Evolutionary conservation across 2,113 vertebrate species (phyloP).

Genomic region (Circaetus cinerascens): DNA sequence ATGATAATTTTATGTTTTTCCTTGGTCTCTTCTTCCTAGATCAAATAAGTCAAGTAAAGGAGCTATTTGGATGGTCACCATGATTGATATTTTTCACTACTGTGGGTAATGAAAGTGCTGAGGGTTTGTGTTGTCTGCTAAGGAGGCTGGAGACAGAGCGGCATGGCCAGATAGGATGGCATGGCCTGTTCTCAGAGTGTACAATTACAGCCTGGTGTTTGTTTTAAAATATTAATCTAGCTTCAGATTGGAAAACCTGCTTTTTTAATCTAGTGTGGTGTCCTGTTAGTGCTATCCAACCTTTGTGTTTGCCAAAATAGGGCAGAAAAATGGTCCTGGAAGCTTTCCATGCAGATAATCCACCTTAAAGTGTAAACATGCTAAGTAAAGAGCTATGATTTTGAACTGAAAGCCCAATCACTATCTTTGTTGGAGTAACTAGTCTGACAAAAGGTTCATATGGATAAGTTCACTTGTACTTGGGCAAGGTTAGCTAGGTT

Average conservation of each 20-base stretch:
- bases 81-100: neutral
- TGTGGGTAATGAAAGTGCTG: neutral
- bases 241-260: neutral
- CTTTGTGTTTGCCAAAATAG: neutral
- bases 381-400: neutral
- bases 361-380: neutral
- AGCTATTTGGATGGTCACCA: neutral
- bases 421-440: neutral
- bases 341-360: neutral
- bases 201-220: constrained; percentile 16
- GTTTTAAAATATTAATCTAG: constrained; percentile 28
- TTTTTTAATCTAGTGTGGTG: neutral
- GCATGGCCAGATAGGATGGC: neutral
- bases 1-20: neutral
- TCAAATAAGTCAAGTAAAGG: neutral
- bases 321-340: neutral
- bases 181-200: neutral
- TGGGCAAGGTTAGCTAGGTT: no score
- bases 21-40: neutral
- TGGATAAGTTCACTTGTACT: no score
- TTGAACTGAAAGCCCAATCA: neutral
- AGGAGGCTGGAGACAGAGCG: neutral
- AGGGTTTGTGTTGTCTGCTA: neutral
- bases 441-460: no score
- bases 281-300: neutral